Base-by-base conservation (phyloP, 2,888 invertebrate species). In the Drosophila neoperkinsi region DNA sequence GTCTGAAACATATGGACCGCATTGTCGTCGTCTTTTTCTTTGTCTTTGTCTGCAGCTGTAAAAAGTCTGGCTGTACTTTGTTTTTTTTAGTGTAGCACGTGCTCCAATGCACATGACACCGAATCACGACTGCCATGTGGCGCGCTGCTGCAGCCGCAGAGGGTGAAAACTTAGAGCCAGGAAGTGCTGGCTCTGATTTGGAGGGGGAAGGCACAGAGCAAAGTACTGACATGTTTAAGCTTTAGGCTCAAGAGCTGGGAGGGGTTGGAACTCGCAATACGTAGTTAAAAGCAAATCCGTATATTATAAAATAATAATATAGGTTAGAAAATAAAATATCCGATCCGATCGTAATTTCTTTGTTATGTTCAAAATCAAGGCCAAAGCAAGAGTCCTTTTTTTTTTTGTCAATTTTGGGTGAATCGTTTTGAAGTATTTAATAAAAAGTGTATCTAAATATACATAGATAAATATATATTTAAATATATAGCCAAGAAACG, bases 21-120 rank as follows among this genome's bases (percentile, higher is more conserved):
- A 62, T 55, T 64, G 51, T 49, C 34, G 16, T 11, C 31, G 31
- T 11, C 52, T 28, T 52, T 49, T 7, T 50, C 49, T 43, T 55
- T n/a, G 16, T 9, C 63, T 52, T 60, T n/a, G 69, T 63, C 79
- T 67, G 70, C 79, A 90, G 88, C 90, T 89, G 82, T 79, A 82
- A 86, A 68, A 80, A 80, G 79, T 74, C 78, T 87, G 87, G 74
- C 77, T 71, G 77, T 62, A 84, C 75, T 79, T 77, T 72, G 60
- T 43, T 51, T 58, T 50, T 60, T 68, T 70, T 64, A 56, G 55
- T 71, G 65, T 86, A 88, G 90, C 90, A 90, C 90, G 90, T 88
- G 90, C 89, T 90, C 64, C 80, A 85, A 51, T 90, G 90, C 88
- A 88, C 88, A 84, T 87, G 85, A 82, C 84, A 84, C 84, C 88